Base-by-base conservation (phyloP, 2,797 vertebrate genomes). In the Molossus molossus region DNA sequence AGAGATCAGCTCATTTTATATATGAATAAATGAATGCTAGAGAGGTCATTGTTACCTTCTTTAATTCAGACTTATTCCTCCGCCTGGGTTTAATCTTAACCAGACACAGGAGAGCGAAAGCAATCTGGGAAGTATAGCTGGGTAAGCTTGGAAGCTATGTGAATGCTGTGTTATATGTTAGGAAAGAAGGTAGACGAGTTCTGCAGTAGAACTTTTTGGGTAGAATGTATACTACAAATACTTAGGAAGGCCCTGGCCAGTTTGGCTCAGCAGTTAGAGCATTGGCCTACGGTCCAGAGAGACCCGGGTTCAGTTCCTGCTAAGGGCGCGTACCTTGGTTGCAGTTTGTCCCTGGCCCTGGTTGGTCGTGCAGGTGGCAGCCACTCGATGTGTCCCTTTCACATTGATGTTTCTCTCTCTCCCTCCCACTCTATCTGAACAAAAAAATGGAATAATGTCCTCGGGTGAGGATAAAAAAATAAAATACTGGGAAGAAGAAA, bases 171-270 rank as follows among this genome's bases (percentile, higher is more conserved):
- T 89, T 64, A 27, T 72, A 55, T 89, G 4, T 73, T 77, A 85
- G 55, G 33, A 87, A 87, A 96, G 23, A 94, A 90, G 84, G 72
- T 58, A 86, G 58, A 65, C 73, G 37, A 89, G 27, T 92, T 87
- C 57, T 87, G 13, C 6, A 13, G 9, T 84, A 84, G n/a, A 67
- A 57, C 10, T 75, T 87, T 80, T 80, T 60, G 73, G 20, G 12
- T 80, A 58, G 14, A 76, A 8, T 72, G 1, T 67, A 12, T 80
- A 81, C 62, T 73, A 4, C 29, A 89, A 73, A 80, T 70, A 70
- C 7, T 57, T 33, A 33, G 33, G 33, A 33, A 33, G 33, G 33
- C 33, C 33, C 33, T 33, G 33, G 33, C 33, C 33, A 33, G 33
- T 33, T 33, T 33, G 33, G 33, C 33, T 33, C 33, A 3, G 33